A percentile compares a stretch with the other conserved stretches of the same genome.
These are phyloP conservation scores for Drosophila sordidula DNA, from an alignment of 2,888 invertebrate genomes.

Conservation along the genomic window DNA sequence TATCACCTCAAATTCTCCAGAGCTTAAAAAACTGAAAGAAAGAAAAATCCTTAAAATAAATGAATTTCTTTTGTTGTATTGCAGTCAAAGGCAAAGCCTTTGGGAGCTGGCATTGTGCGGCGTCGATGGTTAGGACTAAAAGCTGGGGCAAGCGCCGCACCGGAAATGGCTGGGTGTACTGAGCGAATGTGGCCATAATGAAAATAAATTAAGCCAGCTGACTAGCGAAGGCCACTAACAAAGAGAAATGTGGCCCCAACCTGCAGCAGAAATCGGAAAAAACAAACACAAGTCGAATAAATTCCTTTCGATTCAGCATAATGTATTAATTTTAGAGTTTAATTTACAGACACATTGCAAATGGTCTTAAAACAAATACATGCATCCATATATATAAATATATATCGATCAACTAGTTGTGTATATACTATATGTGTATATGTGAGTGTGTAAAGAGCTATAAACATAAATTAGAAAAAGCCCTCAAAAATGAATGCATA, in stretches of 20 bases:
- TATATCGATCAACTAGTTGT: constrained; percentile 12
- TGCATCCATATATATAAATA: constrained; percentile 25
- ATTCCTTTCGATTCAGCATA: constrained; percentile 32
- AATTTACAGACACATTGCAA: constrained; percentile 56
- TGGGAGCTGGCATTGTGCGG: constrained; percentile 54
- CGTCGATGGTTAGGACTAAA: constrained; percentile 57
- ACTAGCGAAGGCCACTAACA: constrained; percentile 42
- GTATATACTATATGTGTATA: constrained; percentile 19
- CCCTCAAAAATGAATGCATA: constrained; percentile 63
- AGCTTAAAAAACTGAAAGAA: neutral
- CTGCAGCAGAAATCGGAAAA: constrained; percentile 26
- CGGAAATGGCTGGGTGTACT: constrained; percentile 50
- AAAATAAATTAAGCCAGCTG: constrained; percentile 69
- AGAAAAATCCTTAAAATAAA: constrained; percentile 26
- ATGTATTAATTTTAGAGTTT: constrained; percentile 70
- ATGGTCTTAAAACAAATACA: constrained; percentile 65
- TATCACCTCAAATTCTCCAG: constrained; percentile 2
- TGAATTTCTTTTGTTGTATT: constrained; percentile 42
- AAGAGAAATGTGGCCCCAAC: constrained; percentile 44
- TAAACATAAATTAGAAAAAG: constrained; percentile 16
- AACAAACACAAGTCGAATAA: constrained; percentile 17
- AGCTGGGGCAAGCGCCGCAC: constrained; percentile 36
- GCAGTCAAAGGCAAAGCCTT: constrained; percentile 55
- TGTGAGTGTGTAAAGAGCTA: constrained; percentile 34
- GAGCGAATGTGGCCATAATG: constrained; percentile 63